Evolutionary conservation across 2,888 invertebrate genomes (phyloP), one percentile per base, ranked within the genome.

Genomic region (Tricholauxania praeusta): DNA sequence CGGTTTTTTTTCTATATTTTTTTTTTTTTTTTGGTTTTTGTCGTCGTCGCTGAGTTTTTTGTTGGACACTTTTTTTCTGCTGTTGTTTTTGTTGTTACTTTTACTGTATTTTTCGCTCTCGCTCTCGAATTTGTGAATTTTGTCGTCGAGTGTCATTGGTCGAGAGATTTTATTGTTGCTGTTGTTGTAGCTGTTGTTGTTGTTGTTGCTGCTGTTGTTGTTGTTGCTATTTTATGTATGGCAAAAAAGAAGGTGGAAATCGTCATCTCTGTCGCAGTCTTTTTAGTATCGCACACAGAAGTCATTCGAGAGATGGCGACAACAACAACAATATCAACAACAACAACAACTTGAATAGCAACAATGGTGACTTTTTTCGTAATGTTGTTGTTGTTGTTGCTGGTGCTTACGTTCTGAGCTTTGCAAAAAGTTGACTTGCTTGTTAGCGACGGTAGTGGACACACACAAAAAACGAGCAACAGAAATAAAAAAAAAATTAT

Each of bases 131-230:
- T 71, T 74, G 72, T 79, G 79, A 83, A 84, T 84, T 84, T 84
- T 86, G 86, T 86, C 84, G 85, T 83, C 82, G 84, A 85, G 85
- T 86, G 85, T 86, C 86, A 86, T 86, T 86, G 85, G 85, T 84
- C 83, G 83, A 81, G 75, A 74, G 78, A 75, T 73, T 70, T 70
- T 73, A 22, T 67, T 48, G 32, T 70, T 63, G n/a, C 53, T 14
- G 60, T 70, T 62, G 48, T 68, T 49, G n/a, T n/a, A n/a, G n/a
- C n/a, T n/a, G n/a, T n/a, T n/a, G n/a, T n/a, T n/a, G n/a, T n/a
- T n/a, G 66, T 49, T 62, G 47, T 52, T 66, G 22, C 32, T 60
- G 39, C 14, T 70, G 62, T 47, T n/a, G 48, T 32, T 51, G 62
- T 32, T 49, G 64, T 17, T 51, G 64, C 14, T 39, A 39, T 39